Evolutionary conservation across 2,888 invertebrate species (phyloP).

Genomic region (Strigamia crassipes): DNA sequence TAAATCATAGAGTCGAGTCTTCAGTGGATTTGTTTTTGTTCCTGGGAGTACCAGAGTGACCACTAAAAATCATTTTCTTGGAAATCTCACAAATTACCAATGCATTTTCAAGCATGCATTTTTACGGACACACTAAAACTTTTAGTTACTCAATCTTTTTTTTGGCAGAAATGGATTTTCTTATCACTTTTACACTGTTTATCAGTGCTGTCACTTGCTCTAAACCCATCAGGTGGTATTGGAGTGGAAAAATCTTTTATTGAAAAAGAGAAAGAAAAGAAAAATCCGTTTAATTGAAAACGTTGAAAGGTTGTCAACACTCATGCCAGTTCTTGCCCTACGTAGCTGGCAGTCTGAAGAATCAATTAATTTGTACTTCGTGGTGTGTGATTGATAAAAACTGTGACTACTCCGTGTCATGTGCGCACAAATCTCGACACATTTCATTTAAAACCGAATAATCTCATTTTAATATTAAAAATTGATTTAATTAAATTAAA

Average conservation of each 20-base stretch:
- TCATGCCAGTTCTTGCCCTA: neutral
- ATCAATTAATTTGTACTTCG: conserved; percentile 4
- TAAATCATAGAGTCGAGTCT: too few relatives aligned
- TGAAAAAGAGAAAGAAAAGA: neutral
- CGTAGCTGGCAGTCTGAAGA: neutral
- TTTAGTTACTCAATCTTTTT: neutral
- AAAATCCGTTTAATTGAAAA: conserved; percentile 34
- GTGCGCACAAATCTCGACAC: neutral
- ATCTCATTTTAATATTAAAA: neutral
- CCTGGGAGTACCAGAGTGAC: too few relatives aligned
- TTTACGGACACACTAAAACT: neutral
- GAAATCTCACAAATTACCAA: too few relatives aligned
- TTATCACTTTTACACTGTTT: conserved; percentile 33
- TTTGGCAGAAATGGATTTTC: neutral
- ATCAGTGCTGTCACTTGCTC: conserved; percentile 34
- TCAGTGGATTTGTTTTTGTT: too few relatives aligned
- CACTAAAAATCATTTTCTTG: too few relatives aligned
- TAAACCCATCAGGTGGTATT: conserved; percentile 27
- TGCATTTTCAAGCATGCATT: too few relatives aligned
- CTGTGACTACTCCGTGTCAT: neutral
- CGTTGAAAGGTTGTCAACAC: conserved; percentile 32
- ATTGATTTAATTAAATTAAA: too few relatives aligned
- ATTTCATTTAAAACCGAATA: neutral
- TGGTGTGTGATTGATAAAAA: neutral
- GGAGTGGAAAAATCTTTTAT: conserved; percentile 24